These are phyloP conservation scores for Prionace glauca DNA, from an alignment of 2,797 vertebrate genomes.

Conservation along the genomic window DNA sequence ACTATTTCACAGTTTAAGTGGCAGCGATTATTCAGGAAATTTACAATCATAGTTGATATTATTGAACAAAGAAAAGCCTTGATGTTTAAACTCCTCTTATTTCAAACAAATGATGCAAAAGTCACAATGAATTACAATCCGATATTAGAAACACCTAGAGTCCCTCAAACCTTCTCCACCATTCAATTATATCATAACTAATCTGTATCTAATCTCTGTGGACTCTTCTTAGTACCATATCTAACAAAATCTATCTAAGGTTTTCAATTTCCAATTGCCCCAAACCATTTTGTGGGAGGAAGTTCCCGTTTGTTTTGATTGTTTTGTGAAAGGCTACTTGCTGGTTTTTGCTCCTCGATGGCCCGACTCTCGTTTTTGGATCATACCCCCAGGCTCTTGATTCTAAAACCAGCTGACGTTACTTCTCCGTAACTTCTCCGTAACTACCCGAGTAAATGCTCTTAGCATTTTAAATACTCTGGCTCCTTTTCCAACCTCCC, in stretches of 20 bases:
- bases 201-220: too few species aligned
- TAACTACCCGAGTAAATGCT: too few species aligned
- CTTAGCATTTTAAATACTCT: too few species aligned
- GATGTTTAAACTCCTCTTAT: not conserved
- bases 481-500: too few species aligned
- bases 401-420: too few species aligned
- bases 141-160: not conserved
- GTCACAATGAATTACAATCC: not conserved
- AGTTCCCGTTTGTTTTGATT: not conserved
- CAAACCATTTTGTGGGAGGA: not conserved
- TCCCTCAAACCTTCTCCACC: not conserved
- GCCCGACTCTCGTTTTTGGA: too few species aligned
- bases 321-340: not conserved
- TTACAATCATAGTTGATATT: not conserved
- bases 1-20: not conserved
- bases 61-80: not conserved
- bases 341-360: not conserved
- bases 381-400: too few species aligned
- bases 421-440: too few species aligned
- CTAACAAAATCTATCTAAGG: too few species aligned
- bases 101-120: not conserved
- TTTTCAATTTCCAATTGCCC: not conserved
- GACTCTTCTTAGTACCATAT: too few species aligned
- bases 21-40: not conserved
- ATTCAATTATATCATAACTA: not conserved